A percentile compares a stretch with the other conserved stretches of the same genome.
These are phyloP conservation scores for Potamilus streckersoni DNA, from an alignment of 1,140 invertebrate genomes.

Conservation along the genomic window DNA sequence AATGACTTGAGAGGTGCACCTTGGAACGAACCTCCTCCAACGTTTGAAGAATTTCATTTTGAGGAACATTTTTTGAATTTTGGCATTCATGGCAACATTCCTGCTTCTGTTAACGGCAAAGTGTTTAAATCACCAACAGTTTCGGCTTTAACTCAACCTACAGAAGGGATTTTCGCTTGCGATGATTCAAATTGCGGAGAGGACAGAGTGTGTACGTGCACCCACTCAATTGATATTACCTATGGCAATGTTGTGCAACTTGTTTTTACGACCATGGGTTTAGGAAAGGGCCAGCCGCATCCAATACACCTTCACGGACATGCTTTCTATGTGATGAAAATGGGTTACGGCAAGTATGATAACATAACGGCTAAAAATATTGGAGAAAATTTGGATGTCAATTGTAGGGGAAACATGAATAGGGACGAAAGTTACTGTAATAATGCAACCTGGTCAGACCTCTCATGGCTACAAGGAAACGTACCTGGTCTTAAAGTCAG, in stretches of 20 bases:
- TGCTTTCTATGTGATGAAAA: slow-evolving; percentile 77
- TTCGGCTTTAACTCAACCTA: slow-evolving; percentile 45
- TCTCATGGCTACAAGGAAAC: slow-evolving; percentile 43
- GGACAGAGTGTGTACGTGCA: slow-evolving; percentile 34
- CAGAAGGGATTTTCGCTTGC: slow-evolving; percentile 40
- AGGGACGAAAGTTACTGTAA: slow-evolving; percentile 46
- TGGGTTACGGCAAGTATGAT: slow-evolving; percentile 62
- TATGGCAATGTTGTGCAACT: slow-evolving; percentile 47
- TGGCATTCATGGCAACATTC: slow-evolving; percentile 51
- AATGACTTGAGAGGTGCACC: slow-evolving; percentile 33
- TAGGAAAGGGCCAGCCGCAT: slow-evolving; percentile 73
- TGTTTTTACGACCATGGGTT: slow-evolving; percentile 68
- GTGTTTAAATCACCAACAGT: slow-evolving; percentile 43
- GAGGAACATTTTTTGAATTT: slow-evolving; percentile 57
- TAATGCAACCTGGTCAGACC: slow-evolving; percentile 47
- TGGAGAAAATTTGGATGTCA: slow-evolving; percentile 41
- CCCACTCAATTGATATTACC: slow-evolving; percentile 22
- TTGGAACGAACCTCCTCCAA: slow-evolving; percentile 30
- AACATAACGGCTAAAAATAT: slow-evolving; percentile 56
- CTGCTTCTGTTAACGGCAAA: slow-evolving; percentile 52
- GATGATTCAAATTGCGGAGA: slow-evolving; percentile 25
- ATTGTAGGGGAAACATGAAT: slow-evolving; percentile 38
- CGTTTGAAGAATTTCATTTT: slow-evolving; percentile 16
- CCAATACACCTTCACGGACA: slow-evolving; percentile 84
- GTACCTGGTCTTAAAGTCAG: slow-evolving; percentile 62